Base-by-base conservation (phyloP, 2,888 invertebrate species). In the Drosophila fungiperda region DNA sequence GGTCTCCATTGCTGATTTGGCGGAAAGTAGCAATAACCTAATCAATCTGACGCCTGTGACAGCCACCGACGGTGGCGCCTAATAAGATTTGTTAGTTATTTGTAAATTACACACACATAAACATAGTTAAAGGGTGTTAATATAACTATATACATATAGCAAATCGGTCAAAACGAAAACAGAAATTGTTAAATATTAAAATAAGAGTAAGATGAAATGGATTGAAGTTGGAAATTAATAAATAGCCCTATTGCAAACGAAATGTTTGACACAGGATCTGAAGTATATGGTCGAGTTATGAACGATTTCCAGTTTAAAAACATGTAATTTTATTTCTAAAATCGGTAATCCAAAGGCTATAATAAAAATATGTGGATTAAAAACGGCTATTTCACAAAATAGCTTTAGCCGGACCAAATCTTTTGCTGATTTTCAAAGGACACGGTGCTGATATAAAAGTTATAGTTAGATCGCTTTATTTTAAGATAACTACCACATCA, bases 1-100 rank as follows among this genome's bases (percentile, higher is more conserved):
- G 71, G 97, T 99, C 1, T 98, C 98, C 0, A 98, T 99, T 57
- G 94, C 96, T 1, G 99, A 99, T 87, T 94, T 99, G 73, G 99
- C 97, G 0, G 98, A 99, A 92, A 96, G 97, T 91, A 99, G 99
- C 90, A 99, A 99, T 93, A 95, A 96, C 77, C 94, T 99, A 55
- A 98, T 99, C 76, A 97, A 96, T 92, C 94, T 99, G 70, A 96
- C 94, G 82, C 95, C 96, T 49, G 89, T 92, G 8, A 60, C 80
- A 36, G 72, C 77, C 11, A 71, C 50, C 15, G 81, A 83, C 38
- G 62, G 66, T 26, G 69, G 68, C 42, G 48, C 73, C 33, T 77
- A 64, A 80, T 59, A 57, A 74, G 67, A 76, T 62, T 75, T 67
- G 58, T 73, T 82, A 65, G 70, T 66, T 60, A 75, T 72, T 77